Conservation (phyloP, 2,888 invertebrate genomes). For the Xanthorhoe spadicearia region DNA sequence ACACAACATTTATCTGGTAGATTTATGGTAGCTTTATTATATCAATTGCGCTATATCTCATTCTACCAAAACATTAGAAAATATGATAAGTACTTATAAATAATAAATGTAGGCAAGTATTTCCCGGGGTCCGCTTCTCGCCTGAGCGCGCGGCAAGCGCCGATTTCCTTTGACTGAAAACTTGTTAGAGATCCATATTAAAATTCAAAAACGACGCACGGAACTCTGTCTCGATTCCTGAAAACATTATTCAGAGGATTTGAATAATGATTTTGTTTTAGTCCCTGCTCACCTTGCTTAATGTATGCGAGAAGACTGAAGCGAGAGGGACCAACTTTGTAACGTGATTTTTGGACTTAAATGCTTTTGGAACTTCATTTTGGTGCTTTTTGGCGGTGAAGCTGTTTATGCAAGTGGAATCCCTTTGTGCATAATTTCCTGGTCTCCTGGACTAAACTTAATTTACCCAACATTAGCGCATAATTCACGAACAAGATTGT, state of each 20-base stretch:
- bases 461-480: conserved; percentile 35
- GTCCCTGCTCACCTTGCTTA: conserved; percentile 68
- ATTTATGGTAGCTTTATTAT: too few species aligned
- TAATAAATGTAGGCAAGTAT: neutral
- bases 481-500: conserved; percentile 20
- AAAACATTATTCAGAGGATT: conserved; percentile 83
- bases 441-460: conserved; percentile 35
- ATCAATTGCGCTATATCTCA: neutral
- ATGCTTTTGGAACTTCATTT: conserved; percentile 79
- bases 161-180: conserved; percentile 83
- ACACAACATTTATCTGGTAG: neutral
- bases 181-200: conserved; percentile 83
- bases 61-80: neutral
- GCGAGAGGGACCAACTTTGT: conserved; percentile 63
- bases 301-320: conserved; percentile 79
- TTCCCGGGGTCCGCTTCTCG: conserved; percentile 51
- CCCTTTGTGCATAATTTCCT: conserved; percentile 45
- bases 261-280: conserved; percentile 84
- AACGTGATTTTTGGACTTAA: conserved; percentile 83
- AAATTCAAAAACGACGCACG: conserved; percentile 84
- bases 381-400: conserved; percentile 52
- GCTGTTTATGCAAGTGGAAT: conserved; percentile 59
- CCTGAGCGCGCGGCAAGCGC: conserved; percentile 56
- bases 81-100: neutral
- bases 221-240: conserved; percentile 79